Percentiles rank a stretch among this genome's conserved stretches.
These are phyloP conservation scores for Peromyscus maniculatus DNA, from an alignment of 2,113 vertebrate species.

Conservation along the genomic window DNA sequence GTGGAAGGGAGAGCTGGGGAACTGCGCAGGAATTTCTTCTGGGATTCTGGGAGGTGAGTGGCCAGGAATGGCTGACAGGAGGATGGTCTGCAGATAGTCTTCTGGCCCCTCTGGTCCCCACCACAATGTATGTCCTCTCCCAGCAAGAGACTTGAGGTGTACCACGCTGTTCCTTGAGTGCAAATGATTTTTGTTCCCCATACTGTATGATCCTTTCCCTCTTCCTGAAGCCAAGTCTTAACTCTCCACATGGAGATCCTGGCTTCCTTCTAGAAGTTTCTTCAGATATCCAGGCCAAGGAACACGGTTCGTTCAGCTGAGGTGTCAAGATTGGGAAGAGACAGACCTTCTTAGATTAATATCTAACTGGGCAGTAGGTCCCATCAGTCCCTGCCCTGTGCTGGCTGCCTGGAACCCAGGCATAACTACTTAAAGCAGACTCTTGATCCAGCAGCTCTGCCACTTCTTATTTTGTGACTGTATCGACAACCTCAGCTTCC, in stretches of 20 bases:
- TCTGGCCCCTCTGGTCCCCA: background rate
- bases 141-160: background rate
- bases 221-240: background rate
- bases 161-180: background rate
- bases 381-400: background rate
- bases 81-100: background rate
- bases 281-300: conserved; percentile 6
- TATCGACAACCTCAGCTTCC: background rate
- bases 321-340: background rate
- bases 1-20: background rate
- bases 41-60: background rate
- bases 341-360: background rate
- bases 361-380: background rate
- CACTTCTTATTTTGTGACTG: background rate
- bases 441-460: background rate
- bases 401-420: background rate
- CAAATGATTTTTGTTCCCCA: background rate
- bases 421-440: background rate
- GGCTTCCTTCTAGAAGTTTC: conserved; percentile 58
- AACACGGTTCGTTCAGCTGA: background rate
- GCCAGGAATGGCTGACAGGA: background rate
- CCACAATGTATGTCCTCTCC: background rate
- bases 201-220: background rate
- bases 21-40: background rate
- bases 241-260: background rate